These are phyloP conservation scores for Actinemys pallida DNA, from an alignment of 2,113 vertebrate genomes.

Conservation along the genomic window DNA sequence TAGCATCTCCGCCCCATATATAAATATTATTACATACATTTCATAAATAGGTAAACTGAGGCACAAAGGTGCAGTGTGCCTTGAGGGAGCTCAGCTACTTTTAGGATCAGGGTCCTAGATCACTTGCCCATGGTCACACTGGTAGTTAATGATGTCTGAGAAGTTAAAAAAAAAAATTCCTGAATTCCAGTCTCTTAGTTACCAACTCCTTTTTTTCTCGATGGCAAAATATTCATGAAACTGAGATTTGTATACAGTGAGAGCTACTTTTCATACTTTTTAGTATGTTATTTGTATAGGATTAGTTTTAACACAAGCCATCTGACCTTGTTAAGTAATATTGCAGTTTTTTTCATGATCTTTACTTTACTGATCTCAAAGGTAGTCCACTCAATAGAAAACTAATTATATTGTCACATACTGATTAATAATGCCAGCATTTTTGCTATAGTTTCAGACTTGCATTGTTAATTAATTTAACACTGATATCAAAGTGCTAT, in stretches of 20 bases:
- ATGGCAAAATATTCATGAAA: neutral
- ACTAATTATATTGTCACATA: conserved; percentile 82
- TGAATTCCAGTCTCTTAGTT: neutral
- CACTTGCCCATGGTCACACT: neutral
- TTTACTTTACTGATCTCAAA: conserved; percentile 66
- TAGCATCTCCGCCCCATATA: neutral
- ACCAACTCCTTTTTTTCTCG: neutral
- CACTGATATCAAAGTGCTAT: conserved; percentile 69
- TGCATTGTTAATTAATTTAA: conserved; percentile 50
- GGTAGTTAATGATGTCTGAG: neutral
- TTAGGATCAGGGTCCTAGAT: neutral
- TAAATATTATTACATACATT: neutral
- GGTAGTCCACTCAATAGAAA: conserved; percentile 79
- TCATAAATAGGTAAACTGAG: neutral
- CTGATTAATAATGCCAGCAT: conserved; percentile 81
- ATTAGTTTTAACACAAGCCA: conserved; percentile 25
- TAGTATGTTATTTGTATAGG: neutral
- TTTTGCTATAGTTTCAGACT: conserved; percentile 79
- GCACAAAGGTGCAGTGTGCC: neutral
- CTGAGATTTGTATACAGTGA: neutral
- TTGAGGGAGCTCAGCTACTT: neutral
- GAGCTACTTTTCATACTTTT: neutral
- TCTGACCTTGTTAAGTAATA: conserved; percentile 45
- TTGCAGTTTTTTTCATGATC: conserved; percentile 64
- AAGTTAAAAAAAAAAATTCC: neutral